A percentile compares a stretch with the other conserved stretches of the same genome.
These are phyloP conservation scores for Archaeoteleia sp. DNA, from an alignment of 2,888 invertebrate species.

Conservation along the genomic window DNA sequence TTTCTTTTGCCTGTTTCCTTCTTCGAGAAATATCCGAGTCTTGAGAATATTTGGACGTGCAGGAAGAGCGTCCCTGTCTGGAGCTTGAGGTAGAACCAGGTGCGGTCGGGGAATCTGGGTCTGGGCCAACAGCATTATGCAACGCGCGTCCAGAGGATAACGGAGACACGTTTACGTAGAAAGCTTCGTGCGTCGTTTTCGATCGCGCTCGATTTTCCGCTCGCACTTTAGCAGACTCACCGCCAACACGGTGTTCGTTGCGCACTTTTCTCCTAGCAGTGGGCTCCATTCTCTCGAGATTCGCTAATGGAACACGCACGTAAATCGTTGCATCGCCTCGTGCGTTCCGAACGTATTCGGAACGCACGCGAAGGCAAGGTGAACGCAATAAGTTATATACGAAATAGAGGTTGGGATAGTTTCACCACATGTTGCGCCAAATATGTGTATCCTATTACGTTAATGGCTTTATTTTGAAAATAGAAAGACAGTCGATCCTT, in stretches of 20 bases:
- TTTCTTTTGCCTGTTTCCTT: not conserved
- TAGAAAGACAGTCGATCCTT: no score
- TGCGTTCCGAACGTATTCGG: conserved; percentile 26
- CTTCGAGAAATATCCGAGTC: conserved; percentile 7
- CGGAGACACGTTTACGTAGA: conserved; percentile 64
- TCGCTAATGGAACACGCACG: conserved; percentile 3
- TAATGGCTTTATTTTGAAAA: conserved; percentile 14
- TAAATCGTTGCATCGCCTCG: conserved; percentile 14
- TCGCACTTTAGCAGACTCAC: no score
- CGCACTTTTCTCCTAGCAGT: conserved; percentile 15
- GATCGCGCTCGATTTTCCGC: conserved; percentile 53
- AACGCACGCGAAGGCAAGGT: conserved; percentile 27
- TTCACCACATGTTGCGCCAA: conserved; percentile 42
- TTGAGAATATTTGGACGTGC: conserved; percentile 39
- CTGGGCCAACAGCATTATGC: conserved; percentile 68
- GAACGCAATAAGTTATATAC: conserved; percentile 21
- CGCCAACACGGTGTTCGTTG: no score
- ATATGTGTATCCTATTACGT: conserved; percentile 41
- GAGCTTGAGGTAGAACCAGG: conserved; percentile 56
- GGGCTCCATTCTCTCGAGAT: conserved; percentile 25
- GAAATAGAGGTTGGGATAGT: conserved; percentile 35
- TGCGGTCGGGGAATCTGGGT: conserved; percentile 63
- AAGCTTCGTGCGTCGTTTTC: conserved; percentile 59
- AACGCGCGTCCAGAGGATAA: conserved; percentile 66
- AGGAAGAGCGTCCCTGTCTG: conserved; percentile 21